A percentile compares a stretch with the other conserved stretches of the same genome.
phyloP scores from a whole-genome alignment of 2,888 invertebrate species.

The Cephalotes varians region DNA sequence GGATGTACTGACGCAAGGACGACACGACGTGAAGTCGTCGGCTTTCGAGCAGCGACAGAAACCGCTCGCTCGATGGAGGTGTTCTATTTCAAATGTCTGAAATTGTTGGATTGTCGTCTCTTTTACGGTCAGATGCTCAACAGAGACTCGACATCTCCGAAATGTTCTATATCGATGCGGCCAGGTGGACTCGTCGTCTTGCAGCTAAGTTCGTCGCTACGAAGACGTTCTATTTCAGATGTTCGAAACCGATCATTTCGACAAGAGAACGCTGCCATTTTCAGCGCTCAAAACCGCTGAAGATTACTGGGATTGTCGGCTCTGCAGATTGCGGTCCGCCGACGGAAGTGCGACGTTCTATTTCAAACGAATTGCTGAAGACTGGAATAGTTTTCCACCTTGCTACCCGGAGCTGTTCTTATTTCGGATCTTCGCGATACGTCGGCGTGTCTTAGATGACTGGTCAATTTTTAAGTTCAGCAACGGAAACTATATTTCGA shows the following conservation, averaged over 20 bases:
- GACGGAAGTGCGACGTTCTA: constrained; percentile 17
- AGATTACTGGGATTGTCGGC: constrained; percentile 29
- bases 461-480: background rate
- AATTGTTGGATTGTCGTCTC: constrained; percentile 43
- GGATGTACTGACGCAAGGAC: background rate
- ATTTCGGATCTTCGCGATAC: background rate
- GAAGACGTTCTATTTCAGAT: constrained; percentile 54
- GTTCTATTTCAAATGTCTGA: constrained; percentile 33
- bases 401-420: background rate
- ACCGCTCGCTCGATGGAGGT: background rate
- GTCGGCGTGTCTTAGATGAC: background rate
- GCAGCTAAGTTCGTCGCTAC: constrained; percentile 21
- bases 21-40: constrained; percentile 7
- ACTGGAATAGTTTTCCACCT: constrained; percentile 3
- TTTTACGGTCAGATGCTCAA: constrained; percentile 60
- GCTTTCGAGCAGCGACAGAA: constrained; percentile 16
- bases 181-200: constrained; percentile 55
- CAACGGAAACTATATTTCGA: background rate
- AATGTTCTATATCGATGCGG: constrained; percentile 58
- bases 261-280: constrained; percentile 49
- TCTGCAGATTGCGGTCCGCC: constrained; percentile 26
- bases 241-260: constrained; percentile 64
- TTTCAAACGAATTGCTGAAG: background rate
- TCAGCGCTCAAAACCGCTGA: constrained; percentile 26
- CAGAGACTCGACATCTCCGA: constrained; percentile 37